Conservation (phyloP, 2,113 vertebrate species). For the Eira barbara region DNA sequence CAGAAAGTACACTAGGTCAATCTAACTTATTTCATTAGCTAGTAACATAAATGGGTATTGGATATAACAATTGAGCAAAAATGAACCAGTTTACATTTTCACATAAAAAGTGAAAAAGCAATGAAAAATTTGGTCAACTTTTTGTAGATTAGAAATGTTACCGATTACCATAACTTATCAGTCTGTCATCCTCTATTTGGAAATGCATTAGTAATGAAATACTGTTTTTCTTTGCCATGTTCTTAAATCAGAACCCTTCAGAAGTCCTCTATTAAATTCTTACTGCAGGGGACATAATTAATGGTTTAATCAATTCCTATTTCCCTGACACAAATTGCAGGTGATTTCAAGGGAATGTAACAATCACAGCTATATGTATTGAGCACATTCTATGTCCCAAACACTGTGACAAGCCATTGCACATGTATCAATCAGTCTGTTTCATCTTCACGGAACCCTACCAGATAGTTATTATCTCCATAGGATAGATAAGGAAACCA, state of each 20-base stretch:
- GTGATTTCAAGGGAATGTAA: slow-evolving; percentile 1
- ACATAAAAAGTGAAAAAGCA: slow-evolving; percentile 22
- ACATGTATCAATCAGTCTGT: not conserved
- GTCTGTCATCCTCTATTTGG: not conserved
- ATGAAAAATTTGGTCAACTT: not conserved
- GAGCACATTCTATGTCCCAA: not conserved
- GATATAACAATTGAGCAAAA: not conserved
- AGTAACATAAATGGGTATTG: not conserved
- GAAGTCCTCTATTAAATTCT: not conserved
- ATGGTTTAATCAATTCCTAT: not conserved
- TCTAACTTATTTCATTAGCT: not conserved
- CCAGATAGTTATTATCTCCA: not conserved
- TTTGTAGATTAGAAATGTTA: slow-evolving; percentile 23
- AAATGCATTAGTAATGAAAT: not conserved
- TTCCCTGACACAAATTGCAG: not conserved
- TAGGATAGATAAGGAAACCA: not conserved
- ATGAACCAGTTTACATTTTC: not conserved
- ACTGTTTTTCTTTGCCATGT: not conserved
- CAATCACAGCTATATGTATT: not conserved
- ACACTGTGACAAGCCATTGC: not conserved
- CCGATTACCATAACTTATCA: not conserved
- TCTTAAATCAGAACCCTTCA: slow-evolving; percentile 14
- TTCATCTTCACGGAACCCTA: not conserved
- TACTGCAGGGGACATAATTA: not conserved
- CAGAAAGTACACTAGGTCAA: not conserved